Conservation (phyloP, 2,113 vertebrate species). For the Heteronetta atricapilla region DNA sequence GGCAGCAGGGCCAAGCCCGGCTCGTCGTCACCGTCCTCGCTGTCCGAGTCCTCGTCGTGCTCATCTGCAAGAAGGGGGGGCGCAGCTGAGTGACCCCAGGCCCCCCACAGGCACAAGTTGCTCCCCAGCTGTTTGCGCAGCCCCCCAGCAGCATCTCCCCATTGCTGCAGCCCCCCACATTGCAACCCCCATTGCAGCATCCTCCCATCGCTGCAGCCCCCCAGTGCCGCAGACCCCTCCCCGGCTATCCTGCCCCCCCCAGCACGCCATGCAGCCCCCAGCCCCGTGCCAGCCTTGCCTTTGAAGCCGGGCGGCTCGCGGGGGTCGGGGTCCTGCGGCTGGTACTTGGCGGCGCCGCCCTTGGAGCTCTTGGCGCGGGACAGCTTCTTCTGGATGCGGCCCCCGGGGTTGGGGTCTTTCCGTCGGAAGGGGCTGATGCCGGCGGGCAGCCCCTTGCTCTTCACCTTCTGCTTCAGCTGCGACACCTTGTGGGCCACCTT, state of each 20-base stretch:
- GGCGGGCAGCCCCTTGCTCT: conserved; percentile 78
- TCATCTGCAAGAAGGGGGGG: not conserved
- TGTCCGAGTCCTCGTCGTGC: conserved; percentile 84
- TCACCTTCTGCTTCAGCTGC: conserved; percentile 87
- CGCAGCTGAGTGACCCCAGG: not conserved
- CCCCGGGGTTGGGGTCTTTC: conserved; percentile 76
- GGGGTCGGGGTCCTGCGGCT: conserved; percentile 67
- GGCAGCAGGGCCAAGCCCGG: conserved; percentile 54
- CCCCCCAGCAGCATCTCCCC: not conserved
- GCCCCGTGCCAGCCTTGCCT: not conserved
- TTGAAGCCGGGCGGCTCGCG: conserved; percentile 45
- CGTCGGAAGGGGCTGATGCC: conserved; percentile 79
- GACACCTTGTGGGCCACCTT: conserved; percentile 79
- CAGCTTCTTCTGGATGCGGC: conserved; percentile 83
- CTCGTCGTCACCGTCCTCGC: conserved; percentile 81
- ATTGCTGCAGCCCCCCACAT: accelerated
- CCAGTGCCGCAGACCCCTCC: not conserved
- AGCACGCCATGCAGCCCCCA: not conserved
- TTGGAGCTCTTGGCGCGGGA: conserved; percentile 79
- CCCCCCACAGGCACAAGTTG: not conserved
- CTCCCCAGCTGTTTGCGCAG: not conserved
- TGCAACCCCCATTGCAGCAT: not conserved
- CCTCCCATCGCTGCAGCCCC: not conserved
- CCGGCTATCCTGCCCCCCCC: too few species aligned
- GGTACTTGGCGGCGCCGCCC: conserved; percentile 57